These are phyloP conservation scores for Hylaeus volcanicus DNA, from an alignment of 1,140 invertebrate genomes.

Conservation along the genomic window DNA sequence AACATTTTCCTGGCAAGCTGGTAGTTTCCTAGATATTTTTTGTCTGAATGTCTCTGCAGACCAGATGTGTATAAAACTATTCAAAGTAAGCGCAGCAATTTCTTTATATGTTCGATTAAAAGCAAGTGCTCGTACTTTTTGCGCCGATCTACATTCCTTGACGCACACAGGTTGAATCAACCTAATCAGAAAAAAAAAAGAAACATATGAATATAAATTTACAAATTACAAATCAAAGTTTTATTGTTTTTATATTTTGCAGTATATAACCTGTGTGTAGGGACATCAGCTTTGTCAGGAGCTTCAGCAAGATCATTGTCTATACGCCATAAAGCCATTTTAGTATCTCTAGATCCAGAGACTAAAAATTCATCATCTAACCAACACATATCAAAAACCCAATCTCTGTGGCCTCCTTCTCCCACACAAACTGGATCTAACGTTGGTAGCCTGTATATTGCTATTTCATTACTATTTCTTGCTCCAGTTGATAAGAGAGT, in stretches of 20 bases:
- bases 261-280: constrained; percentile 71
- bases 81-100: constrained; percentile 94
- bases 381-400: constrained; percentile 98
- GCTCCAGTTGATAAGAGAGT: constrained; percentile 96
- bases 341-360: constrained; percentile 94
- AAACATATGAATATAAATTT: constrained; percentile 14
- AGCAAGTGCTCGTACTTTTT: constrained; percentile 93
- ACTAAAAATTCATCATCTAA: constrained; percentile 97
- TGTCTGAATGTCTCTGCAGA: constrained; percentile 91
- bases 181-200: constrained; percentile 57
- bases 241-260: neutral
- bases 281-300: constrained; percentile 80
- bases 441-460: constrained; percentile 95
- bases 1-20: constrained; percentile 95
- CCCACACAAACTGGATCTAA: constrained; percentile 97
- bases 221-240: neutral
- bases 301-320: constrained; percentile 82
- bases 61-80: constrained; percentile 95
- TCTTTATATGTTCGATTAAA: constrained; percentile 93
- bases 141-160: constrained; percentile 87
- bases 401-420: constrained; percentile 94
- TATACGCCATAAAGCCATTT: constrained; percentile 90
- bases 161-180: constrained; percentile 86
- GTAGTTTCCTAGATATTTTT: constrained; percentile 92
- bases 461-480: constrained; percentile 95